These are phyloP conservation scores for Pipistrellus kuhlii DNA, from an alignment of 2,797 vertebrate genomes.

Conservation along the genomic window DNA sequence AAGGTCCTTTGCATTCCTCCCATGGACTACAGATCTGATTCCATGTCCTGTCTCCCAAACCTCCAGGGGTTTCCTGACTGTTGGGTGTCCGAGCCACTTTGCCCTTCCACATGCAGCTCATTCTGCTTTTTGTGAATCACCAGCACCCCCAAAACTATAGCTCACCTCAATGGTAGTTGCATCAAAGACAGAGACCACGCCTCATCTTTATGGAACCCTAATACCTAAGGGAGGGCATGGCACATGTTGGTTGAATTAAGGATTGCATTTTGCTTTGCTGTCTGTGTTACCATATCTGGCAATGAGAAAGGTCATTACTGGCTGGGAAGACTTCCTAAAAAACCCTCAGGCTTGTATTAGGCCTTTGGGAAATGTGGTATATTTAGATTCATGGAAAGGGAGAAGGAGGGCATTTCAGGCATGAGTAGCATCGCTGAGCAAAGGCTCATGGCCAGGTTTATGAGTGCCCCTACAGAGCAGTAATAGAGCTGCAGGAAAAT, in stretches of 20 bases:
- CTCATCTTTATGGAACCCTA: not conserved
- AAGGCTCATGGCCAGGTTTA: not conserved
- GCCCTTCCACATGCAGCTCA: not conserved
- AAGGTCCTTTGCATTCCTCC: not conserved
- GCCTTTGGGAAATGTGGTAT: slow-evolving; percentile 1
- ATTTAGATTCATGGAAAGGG: slow-evolving; percentile 45
- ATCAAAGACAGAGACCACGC: not conserved
- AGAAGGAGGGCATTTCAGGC: not conserved
- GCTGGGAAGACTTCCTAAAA: slow-evolving; percentile 1
- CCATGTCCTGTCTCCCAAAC: not conserved
- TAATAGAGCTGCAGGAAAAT: not conserved
- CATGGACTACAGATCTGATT: not conserved
- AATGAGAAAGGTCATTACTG: not conserved
- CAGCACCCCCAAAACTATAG: not conserved
- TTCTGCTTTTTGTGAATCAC: not conserved
- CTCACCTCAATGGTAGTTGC: not conserved
- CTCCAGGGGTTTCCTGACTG: not conserved
- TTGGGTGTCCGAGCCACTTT: not conserved
- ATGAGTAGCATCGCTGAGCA: not conserved
- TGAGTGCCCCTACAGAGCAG: not conserved
- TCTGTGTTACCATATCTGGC: not conserved
- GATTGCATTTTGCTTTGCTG: not conserved
- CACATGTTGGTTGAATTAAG: not conserved
- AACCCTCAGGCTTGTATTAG: not conserved
- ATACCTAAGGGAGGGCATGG: not conserved